phyloP scores from a whole-genome alignment of 2,797 vertebrate genomes.

The Catharus ustulatus region DNA sequence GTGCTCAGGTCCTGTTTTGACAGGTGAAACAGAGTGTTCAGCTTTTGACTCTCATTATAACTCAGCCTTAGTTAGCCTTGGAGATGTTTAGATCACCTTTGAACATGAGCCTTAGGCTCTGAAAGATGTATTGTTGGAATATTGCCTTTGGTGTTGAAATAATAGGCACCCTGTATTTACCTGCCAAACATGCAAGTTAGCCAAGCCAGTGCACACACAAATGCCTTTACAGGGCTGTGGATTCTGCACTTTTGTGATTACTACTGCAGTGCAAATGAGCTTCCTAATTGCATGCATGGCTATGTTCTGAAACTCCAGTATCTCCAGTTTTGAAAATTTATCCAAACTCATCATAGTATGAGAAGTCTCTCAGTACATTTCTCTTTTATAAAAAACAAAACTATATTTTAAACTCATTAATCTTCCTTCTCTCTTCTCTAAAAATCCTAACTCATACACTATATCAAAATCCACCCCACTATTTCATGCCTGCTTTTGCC shows the following conservation, averaged over 20 bases:
- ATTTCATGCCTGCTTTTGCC: conserved; percentile 6
- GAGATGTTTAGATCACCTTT: not conserved
- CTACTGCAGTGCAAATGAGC: not conserved
- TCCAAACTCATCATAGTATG: not conserved
- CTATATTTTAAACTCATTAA: not conserved
- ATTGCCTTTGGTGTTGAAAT: not conserved
- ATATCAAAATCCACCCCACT: not conserved
- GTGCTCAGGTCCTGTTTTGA: not conserved
- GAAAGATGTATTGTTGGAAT: not conserved
- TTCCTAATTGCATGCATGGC: not conserved
- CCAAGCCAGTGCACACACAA: not conserved
- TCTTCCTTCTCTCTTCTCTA: not conserved
- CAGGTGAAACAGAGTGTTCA: not conserved
- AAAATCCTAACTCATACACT: not conserved
- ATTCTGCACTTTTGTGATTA: not conserved
- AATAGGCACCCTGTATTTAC: not conserved
- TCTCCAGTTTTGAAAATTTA: not conserved
- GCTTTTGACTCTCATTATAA: not conserved
- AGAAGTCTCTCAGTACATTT: not conserved
- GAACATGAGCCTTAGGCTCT: not conserved
- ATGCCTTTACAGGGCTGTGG: not conserved
- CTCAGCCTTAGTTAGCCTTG: not conserved
- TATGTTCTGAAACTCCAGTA: not conserved
- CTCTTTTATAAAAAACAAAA: not conserved
- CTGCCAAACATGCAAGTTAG: not conserved